Evolutionary conservation across 2,888 invertebrate genomes (phyloP).

Genomic region (Acleris holmiana): DNA sequence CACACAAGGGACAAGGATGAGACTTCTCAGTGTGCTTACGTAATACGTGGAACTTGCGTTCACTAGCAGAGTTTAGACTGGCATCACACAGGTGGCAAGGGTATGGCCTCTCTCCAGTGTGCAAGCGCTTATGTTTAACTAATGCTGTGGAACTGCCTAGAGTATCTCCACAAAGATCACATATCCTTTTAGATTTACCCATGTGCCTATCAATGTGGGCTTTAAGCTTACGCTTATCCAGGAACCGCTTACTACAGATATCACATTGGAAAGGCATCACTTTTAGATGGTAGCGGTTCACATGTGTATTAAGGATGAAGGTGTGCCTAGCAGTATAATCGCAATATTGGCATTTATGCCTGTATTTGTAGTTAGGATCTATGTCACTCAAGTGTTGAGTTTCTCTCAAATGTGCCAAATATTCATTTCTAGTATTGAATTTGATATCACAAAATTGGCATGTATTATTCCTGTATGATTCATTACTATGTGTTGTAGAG

Average conservation of each 20-base stretch:
- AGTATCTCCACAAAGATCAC: constrained; percentile 31
- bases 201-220: constrained; percentile 36
- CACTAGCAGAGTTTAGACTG: constrained; percentile 31
- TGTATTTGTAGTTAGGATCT: constrained; percentile 17
- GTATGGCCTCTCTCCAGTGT: constrained; percentile 38
- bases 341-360: constrained; percentile 37
- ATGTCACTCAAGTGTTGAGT: constrained; percentile 27
- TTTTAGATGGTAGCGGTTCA: constrained; percentile 39
- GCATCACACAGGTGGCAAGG: constrained; percentile 32
- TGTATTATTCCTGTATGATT: constrained; percentile 26
- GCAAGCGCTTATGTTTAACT: constrained; percentile 32
- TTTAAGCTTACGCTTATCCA: constrained; percentile 32
- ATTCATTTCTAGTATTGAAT: constrained; percentile 15
- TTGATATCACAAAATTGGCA: constrained; percentile 32
- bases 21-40: constrained; percentile 36
- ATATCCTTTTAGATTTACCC: constrained; percentile 19
- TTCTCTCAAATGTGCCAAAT: constrained; percentile 14
- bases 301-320: constrained; percentile 38
- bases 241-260: constrained; percentile 32
- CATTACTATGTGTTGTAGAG: constrained; percentile 11
- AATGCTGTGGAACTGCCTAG: constrained; percentile 27
- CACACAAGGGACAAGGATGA: constrained; percentile 36
- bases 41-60: constrained; percentile 34
- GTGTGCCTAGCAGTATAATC: constrained; percentile 36
- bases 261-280: constrained; percentile 37